Evolutionary conservation across 1,140 invertebrate species (phyloP).

Genomic region (Pseudomyrmex pallidus): DNA sequence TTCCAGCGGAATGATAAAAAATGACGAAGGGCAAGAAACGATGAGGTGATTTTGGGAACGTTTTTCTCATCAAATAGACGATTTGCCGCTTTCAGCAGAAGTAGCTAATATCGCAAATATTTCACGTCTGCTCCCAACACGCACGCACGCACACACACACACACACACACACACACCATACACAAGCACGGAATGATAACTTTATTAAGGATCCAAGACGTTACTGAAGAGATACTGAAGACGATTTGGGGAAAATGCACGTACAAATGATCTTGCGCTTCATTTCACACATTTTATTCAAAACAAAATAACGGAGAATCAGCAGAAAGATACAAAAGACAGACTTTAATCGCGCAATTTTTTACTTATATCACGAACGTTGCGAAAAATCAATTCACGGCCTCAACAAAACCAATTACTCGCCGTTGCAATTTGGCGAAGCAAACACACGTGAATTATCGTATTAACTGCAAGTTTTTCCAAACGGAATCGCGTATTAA

Average conservation of each 20-base stretch:
- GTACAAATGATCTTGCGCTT: neutral
- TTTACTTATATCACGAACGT: neutral
- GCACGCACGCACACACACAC: neutral
- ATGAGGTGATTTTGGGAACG: constrained; percentile 51
- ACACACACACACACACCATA: neutral
- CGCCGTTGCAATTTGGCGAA: too few relatives aligned
- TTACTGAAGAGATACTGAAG: neutral
- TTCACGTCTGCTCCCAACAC: neutral
- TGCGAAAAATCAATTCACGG: neutral
- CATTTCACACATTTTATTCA: neutral
- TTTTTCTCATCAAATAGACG: neutral
- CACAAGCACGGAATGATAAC: neutral
- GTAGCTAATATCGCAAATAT: neutral
- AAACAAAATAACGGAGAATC: too few relatives aligned
- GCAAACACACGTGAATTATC: too few relatives aligned
- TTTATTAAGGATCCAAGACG: too few relatives aligned
- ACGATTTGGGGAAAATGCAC: neutral
- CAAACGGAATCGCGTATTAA: neutral
- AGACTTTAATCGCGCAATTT: neutral
- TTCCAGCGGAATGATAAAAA: constrained; percentile 22
- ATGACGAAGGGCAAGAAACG: constrained; percentile 12
- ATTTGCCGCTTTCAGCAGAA: constrained; percentile 23
- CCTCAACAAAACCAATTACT: neutral
- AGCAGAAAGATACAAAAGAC: neutral
- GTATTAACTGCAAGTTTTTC: neutral